Conservation (phyloP, 2,113 vertebrate species). For the Ifrita kowaldi region DNA sequence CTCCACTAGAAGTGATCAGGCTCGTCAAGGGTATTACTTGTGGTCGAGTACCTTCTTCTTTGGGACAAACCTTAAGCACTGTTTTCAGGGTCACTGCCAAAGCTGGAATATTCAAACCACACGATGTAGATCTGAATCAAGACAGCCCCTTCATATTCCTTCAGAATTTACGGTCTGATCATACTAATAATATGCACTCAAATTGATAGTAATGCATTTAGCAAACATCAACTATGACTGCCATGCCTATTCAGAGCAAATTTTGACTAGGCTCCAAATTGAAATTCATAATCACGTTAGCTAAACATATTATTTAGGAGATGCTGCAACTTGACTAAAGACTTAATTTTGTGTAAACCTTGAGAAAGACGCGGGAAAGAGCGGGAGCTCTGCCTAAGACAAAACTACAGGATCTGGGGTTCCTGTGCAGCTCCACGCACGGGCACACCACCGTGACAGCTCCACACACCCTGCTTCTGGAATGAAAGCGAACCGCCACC, state of each 20-base stretch:
- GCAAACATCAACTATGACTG: neutral
- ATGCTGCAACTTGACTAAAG: neutral
- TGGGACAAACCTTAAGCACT: neutral
- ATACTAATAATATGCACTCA: neutral
- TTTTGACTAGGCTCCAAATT: neutral
- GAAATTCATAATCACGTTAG: neutral
- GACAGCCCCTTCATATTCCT: neutral
- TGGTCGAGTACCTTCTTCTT: neutral
- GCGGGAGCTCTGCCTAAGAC: neutral
- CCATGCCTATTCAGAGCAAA: neutral
- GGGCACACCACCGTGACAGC: neutral
- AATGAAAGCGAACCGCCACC: neutral
- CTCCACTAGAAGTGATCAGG: neutral
- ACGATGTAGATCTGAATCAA: rapidly evolving
- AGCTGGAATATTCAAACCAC: neutral
- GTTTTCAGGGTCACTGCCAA: neutral
- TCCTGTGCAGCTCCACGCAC: neutral
- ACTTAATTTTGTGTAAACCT: neutral
- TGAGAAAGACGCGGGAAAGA: neutral
- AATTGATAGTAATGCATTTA: neutral
- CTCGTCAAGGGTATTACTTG: rapidly evolving
- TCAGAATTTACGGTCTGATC: neutral
- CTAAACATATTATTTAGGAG: neutral
- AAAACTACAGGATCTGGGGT: neutral
- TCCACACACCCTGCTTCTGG: neutral